Evolutionary conservation across 2,113 vertebrate species (phyloP).

Genomic region (Solea solea): DNA sequence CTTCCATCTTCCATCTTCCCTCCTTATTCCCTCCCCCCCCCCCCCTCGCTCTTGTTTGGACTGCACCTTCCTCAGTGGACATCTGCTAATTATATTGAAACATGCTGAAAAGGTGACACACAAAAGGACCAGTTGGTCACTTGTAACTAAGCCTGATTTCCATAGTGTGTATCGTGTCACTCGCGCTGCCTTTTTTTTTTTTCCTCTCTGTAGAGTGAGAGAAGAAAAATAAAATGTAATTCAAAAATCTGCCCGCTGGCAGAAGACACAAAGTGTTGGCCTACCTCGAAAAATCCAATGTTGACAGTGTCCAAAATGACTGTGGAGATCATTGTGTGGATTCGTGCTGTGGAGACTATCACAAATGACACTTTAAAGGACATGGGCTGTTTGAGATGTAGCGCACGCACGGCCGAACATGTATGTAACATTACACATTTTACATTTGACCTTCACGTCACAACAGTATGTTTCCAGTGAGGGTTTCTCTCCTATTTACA

Average conservation of each 20-base stretch:
- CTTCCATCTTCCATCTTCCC: background rate
- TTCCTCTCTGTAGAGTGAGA: slow-evolving; percentile 2
- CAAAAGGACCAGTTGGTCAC: background rate
- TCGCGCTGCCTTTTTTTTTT: background rate
- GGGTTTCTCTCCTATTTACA: background rate
- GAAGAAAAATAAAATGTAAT: slow-evolving; percentile 3
- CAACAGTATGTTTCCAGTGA: background rate
- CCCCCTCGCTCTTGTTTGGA: slow-evolving; percentile 13
- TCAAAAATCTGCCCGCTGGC: slow-evolving; percentile 21
- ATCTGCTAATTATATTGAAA: slow-evolving; percentile 55
- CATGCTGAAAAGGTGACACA: slow-evolving; percentile 39
- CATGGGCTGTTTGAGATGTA: background rate
- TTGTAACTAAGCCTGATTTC: slow-evolving; percentile 8
- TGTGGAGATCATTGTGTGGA: slow-evolving; percentile 17
- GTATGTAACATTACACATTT: background rate
- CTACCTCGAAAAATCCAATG: slow-evolving; percentile 22
- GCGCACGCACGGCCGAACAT: background rate
- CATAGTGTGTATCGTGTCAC: background rate
- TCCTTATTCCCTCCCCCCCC: background rate
- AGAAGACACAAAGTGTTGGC: slow-evolving; percentile 36
- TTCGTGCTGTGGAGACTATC: slow-evolving; percentile 10
- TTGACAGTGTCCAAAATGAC: slow-evolving; percentile 29
- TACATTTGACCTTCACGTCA: background rate
- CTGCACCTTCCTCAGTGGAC: slow-evolving; percentile 29
- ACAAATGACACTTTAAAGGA: background rate